These are phyloP conservation scores for Sebastes dallii DNA, from an alignment of 2,797 vertebrate species.

Conservation along the genomic window DNA sequence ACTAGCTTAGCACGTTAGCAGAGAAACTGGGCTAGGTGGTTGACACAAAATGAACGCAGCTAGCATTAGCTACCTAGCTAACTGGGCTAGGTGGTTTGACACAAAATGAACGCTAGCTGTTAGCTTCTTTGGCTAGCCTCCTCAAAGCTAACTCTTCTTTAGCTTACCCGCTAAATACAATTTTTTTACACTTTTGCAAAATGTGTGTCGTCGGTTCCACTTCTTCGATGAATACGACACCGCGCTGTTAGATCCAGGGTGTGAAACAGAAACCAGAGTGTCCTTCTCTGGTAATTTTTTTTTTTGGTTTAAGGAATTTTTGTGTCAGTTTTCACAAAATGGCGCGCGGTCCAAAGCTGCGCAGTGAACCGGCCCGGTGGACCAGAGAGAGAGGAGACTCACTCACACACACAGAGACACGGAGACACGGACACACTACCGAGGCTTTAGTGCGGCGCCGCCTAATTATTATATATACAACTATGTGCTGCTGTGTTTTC, in stretches of 20 bases:
- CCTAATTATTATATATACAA: constrained; percentile 58
- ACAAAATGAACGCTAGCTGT: constrained; percentile 53
- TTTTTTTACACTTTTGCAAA: constrained; percentile 58
- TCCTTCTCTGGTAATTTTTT: constrained; percentile 79
- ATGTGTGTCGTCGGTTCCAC: constrained; percentile 26
- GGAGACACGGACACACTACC: constrained; percentile 77
- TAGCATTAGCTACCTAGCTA: constrained; percentile 73
- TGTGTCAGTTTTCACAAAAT: constrained; percentile 97
- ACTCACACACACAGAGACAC: no score
- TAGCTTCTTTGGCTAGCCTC: constrained; percentile 68
- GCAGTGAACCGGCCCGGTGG: constrained; percentile 93
- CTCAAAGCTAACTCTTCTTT: constrained; percentile 70
- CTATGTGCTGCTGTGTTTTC: no score
- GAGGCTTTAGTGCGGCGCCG: constrained; percentile 76
- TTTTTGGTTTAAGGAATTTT: constrained; percentile 80
- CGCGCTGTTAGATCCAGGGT: constrained; percentile 19
- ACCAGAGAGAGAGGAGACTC: constrained; percentile 64
- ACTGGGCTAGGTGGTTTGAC: constrained; percentile 63
- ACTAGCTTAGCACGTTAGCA: constrained; percentile 73
- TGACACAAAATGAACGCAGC: constrained; percentile 32
- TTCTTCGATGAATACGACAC: constrained; percentile 52
- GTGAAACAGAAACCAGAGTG: constrained; percentile 65
- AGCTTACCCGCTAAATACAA: constrained; percentile 73
- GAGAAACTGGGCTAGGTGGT: constrained; percentile 62
- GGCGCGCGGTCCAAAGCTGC: constrained; percentile 98